Conservation (phyloP, 2,113 vertebrate genomes). For the Neopipo cinnamomea region DNA sequence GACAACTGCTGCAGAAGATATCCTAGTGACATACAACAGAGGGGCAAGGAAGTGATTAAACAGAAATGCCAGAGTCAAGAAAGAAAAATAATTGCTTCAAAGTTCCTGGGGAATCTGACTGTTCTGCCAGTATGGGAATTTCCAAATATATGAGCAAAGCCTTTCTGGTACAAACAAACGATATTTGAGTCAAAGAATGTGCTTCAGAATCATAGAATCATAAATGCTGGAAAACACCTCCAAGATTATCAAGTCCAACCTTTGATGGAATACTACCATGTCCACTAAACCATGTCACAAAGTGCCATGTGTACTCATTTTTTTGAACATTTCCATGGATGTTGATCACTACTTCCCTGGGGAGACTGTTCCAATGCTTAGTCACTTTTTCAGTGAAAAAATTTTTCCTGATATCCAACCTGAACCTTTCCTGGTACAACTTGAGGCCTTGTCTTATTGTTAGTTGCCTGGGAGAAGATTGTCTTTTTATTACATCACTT, state of each 20-base stretch:
- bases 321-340: neutral
- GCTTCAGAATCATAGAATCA: neutral
- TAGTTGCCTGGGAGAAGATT: neutral
- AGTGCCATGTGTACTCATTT: neutral
- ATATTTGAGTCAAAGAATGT: neutral
- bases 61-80: neutral
- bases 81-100: neutral
- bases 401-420: neutral
- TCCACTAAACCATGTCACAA: neutral
- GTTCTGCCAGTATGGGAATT: neutral
- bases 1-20: neutral
- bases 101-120: neutral
- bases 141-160: neutral
- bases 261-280: neutral
- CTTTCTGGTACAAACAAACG: neutral
- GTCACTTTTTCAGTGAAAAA: neutral
- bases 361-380: neutral
- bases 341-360: neutral
- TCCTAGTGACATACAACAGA: neutral
- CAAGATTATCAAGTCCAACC: neutral
- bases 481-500: neutral
- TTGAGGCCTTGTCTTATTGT: neutral
- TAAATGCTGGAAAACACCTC: neutral
- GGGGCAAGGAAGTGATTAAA: neutral
- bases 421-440: rapidly evolving